A percentile compares a stretch with the other conserved stretches of the same genome.
These are phyloP conservation scores for Rhingia rostrata DNA, from an alignment of 2,888 invertebrate genomes.

Conservation along the genomic window DNA sequence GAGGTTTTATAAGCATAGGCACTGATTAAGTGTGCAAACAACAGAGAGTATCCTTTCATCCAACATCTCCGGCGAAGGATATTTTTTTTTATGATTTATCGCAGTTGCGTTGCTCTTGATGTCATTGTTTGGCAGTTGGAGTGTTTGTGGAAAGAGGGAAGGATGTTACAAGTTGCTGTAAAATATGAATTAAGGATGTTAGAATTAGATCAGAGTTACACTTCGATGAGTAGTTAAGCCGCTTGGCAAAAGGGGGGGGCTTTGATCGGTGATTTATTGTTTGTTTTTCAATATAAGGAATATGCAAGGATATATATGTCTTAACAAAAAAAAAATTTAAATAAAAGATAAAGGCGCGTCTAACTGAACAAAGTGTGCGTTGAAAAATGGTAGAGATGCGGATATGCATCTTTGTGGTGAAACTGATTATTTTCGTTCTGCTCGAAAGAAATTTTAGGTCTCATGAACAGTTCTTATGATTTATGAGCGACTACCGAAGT, in stretches of 20 bases:
- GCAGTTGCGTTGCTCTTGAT: conserved; percentile 44
- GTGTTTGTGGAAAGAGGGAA: background rate
- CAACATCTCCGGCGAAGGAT: background rate
- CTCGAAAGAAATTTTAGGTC: no score
- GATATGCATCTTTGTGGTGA: no score
- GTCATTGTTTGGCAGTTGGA: conserved; percentile 20
- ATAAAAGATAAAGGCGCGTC: no score
- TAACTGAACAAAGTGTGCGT: no score
- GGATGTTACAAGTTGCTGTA: background rate
- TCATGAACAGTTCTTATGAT: no score
- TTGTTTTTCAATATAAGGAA: background rate
- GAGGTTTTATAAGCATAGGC: conserved; percentile 41
- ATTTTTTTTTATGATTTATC: conserved; percentile 54
- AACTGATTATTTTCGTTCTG: no score
- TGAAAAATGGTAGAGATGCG: no score
- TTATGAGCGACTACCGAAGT: no score
- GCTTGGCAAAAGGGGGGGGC: conserved; percentile 48
- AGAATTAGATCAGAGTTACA: conserved; percentile 6
- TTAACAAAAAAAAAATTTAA: no score
- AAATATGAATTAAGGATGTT: background rate
- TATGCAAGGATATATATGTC: no score
- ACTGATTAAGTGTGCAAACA: conserved; percentile 63
- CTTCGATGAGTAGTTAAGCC: conserved; percentile 46
- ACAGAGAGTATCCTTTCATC: conserved; percentile 45
- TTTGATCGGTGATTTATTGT: conserved; percentile 67